Evolutionary conservation across 1,140 invertebrate genomes (phyloP).

Genomic region (Drosophila lacertosa): DNA sequence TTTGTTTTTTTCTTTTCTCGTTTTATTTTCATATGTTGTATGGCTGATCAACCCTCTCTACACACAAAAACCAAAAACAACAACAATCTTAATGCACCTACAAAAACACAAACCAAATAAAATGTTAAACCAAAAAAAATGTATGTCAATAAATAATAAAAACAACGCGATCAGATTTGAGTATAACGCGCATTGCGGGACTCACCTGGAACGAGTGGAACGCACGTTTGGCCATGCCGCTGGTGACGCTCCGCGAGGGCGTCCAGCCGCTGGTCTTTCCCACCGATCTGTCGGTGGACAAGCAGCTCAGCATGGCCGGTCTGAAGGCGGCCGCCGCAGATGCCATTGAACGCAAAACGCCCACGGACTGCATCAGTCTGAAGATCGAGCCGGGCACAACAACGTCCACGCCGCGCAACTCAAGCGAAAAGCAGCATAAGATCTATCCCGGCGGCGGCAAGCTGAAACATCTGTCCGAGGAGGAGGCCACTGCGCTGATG

Average conservation of each 20-base stretch:
- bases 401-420: conserved; percentile 57
- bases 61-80: conserved; percentile 33
- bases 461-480: conserved; percentile 70
- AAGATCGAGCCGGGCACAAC: conserved; percentile 57
- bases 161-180: conserved; percentile 86
- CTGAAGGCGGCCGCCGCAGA: conserved; percentile 28
- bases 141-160: conserved; percentile 8
- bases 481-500: conserved; percentile 77
- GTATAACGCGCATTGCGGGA: conserved; percentile 87
- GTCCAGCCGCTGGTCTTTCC: conserved; percentile 79
- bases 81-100: conserved; percentile 39
- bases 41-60: conserved; percentile 52
- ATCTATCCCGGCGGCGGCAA: conserved; percentile 49
- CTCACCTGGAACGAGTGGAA: conserved; percentile 88
- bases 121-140: conserved; percentile 23
- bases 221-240: conserved; percentile 86
- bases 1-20: conserved; percentile 76
- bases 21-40: conserved; percentile 80
- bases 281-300: conserved; percentile 78
- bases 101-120: conserved; percentile 32
- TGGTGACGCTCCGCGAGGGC: conserved; percentile 84
- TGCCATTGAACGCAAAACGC: conserved; percentile 49
- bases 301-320: conserved; percentile 34
- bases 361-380: conserved; percentile 34
- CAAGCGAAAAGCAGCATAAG: conserved; percentile 58